phyloP scores from a whole-genome alignment of 2,888 invertebrate species.

The Leptodirus hochenwartii region DNA sequence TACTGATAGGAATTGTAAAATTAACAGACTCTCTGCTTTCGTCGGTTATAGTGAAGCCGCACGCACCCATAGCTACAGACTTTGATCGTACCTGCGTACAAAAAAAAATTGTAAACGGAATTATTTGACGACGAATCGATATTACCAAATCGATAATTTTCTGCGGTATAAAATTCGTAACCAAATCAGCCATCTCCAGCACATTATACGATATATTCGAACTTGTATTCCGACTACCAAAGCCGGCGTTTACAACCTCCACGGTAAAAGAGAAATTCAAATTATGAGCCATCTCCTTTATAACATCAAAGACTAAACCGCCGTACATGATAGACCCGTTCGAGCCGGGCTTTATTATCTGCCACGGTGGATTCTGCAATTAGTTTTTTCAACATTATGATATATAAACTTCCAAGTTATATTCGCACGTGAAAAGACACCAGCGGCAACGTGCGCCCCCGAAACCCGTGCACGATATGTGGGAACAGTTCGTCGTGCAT shows the following conservation, averaged over 20 bases:
- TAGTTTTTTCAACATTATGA: background rate
- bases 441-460: slow-evolving; percentile 52
- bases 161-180: slow-evolving; percentile 21
- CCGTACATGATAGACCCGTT: slow-evolving; percentile 34
- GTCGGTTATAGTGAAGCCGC: slow-evolving; percentile 37
- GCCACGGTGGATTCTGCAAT: slow-evolving; percentile 77
- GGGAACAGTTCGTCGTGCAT: slow-evolving; percentile 59
- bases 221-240: no score
- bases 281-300: slow-evolving; percentile 52
- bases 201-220: slow-evolving; percentile 3
- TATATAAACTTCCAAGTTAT: background rate
- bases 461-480: slow-evolving; percentile 60
- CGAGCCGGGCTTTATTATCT: slow-evolving; percentile 43
- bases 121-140: no score
- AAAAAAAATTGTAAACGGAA: no score
- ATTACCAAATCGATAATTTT: slow-evolving; percentile 30
- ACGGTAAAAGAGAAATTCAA: slow-evolving; percentile 62
- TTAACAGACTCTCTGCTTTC: slow-evolving; percentile 38
- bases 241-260: slow-evolving; percentile 14
- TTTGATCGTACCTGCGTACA: slow-evolving; percentile 31
- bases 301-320: slow-evolving; percentile 64
- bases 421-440: slow-evolving; percentile 57
- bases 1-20: slow-evolving; percentile 60
- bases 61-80: slow-evolving; percentile 37
- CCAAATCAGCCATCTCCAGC: slow-evolving; percentile 11